Base-by-base conservation (phyloP, 2,888 invertebrate genomes). In the Chaitophorus viminalis region DNA sequence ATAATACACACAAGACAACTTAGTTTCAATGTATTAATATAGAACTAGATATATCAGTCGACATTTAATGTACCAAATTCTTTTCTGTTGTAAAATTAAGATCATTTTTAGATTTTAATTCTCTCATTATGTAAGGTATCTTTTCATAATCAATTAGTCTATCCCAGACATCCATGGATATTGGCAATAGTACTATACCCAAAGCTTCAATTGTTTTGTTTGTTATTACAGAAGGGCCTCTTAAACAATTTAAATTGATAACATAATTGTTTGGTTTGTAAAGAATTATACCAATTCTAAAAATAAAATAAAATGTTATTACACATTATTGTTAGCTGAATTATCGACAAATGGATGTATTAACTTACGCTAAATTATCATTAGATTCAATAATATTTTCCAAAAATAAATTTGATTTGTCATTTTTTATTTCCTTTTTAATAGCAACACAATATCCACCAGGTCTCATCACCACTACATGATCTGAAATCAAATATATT, bases 61-160 rank as follows among this genome's bases (percentile, higher is more conserved):
- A 65, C 29, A 3, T 36, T 65, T 65, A 65, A 31, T 76, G 65
- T 0, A 65, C 5, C 65, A 60, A 8, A 36, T 46, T 84, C 3
- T n/a, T 65, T 25, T 75, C 75, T 68, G 17, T 65, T 46, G 46
- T 31, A 46, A 76, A 76, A 65, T 68, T 33, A 33, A 18, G 1
- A 60, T 76, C 33, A 36, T 68, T 21, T 68, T 46, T 82, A 25
- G 76, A 82, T 52, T 79, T 60, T 33, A 89, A 68, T 29, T 82
- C 82, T 81, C 76, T 72, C 92, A 94, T 93, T 65, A 95, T 91
- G 90, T 93, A 95, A 0, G 94, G 94, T 89, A 94, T 93, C 90
- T 93, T 93, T 91, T 95, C 94, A 90, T 93, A 92, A 74, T 93
- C 92, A 0, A 93, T 92, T 11, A 94, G 91, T 4, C 90, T 90